These are phyloP conservation scores for Gobiocypris rarus DNA, from an alignment of 2,113 vertebrate genomes.

Conservation along the genomic window DNA sequence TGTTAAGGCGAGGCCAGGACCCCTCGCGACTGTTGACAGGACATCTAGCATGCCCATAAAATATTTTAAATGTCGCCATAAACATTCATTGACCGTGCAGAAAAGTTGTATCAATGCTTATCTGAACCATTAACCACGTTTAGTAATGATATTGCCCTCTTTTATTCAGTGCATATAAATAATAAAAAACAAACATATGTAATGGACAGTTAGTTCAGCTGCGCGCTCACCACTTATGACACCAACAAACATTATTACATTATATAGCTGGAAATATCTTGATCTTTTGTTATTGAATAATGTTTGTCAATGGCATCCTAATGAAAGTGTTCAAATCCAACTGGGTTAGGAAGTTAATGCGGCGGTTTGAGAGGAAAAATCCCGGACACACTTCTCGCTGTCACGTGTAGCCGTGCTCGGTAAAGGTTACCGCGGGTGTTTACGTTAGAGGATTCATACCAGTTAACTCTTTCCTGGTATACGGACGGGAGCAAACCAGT, in stretches of 20 bases:
- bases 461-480: conserved; percentile 66
- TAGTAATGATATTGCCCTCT: background rate
- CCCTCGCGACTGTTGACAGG: background rate
- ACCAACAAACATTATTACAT: background rate
- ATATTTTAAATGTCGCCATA: background rate
- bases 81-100: background rate
- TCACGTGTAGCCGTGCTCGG: conserved; percentile 76
- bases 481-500: background rate
- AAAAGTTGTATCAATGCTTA: background rate
- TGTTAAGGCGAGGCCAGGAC: conserved; percentile 64
- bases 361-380: conserved; percentile 5
- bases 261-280: background rate
- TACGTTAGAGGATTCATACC: conserved; percentile 52
- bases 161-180: background rate
- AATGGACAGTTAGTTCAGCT: background rate
- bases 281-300: background rate
- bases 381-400: conserved; percentile 70
- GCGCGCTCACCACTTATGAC: background rate
- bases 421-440: conserved; percentile 76
- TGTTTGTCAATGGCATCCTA: background rate
- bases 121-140: too few species aligned
- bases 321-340: background rate
- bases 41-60: background rate
- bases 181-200: background rate
- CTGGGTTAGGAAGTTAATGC: conserved; percentile 41